phyloP scores from a whole-genome alignment of 2,797 vertebrate genomes.

The Diglossa cyanea region DNA sequence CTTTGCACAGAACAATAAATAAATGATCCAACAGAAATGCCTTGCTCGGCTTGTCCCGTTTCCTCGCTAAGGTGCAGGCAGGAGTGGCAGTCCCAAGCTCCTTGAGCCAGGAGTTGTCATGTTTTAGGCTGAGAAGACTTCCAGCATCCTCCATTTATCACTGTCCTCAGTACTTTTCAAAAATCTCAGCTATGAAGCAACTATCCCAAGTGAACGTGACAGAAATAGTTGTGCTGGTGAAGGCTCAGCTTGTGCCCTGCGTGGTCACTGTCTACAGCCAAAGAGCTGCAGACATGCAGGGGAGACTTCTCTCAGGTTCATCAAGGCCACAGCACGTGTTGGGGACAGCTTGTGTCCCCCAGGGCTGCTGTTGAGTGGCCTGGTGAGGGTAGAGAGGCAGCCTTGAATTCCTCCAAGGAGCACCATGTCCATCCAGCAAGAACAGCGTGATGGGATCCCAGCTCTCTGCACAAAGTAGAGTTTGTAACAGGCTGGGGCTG shows the following conservation, averaged over 20 bases:
- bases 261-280: neutral
- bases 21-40: constrained; percentile 55
- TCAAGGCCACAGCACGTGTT: neutral
- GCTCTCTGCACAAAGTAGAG: neutral
- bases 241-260: neutral
- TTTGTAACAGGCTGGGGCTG: neutral
- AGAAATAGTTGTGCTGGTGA: neutral
- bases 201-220: neutral
- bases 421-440: neutral
- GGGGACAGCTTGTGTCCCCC: neutral
- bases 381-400: neutral
- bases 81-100: neutral
- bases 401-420: neutral
- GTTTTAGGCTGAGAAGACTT: neutral
- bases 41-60: neutral
- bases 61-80: neutral
- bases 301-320: neutral
- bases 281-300: neutral
- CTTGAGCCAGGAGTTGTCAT: neutral
- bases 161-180: neutral
- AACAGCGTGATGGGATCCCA: neutral
- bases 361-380: neutral
- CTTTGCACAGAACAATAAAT: constrained; percentile 63
- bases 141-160: neutral
- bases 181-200: constrained; percentile 29